Evolutionary conservation across 2,113 vertebrate genomes (phyloP).

Genomic region (Emydocephalus ijimae): DNA sequence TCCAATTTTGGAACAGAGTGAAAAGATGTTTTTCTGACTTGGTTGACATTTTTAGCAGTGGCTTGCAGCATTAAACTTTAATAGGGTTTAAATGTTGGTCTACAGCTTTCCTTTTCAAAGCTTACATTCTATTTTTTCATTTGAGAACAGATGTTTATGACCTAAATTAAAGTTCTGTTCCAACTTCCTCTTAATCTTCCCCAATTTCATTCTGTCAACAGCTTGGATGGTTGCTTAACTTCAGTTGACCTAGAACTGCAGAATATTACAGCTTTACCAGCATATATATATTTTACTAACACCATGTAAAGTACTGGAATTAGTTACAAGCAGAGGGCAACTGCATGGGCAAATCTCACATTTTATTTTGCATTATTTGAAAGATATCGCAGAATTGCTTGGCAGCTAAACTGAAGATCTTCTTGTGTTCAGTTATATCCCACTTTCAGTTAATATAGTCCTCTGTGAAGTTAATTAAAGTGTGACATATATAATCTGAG

Average conservation of each 20-base stretch:
- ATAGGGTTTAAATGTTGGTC: neutral
- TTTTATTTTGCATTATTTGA: conserved; percentile 27
- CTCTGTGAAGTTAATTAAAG: neutral
- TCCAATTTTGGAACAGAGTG: conserved; percentile 21
- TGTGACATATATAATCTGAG: neutral
- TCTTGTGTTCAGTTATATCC: conserved; percentile 27
- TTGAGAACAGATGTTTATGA: conserved; percentile 31
- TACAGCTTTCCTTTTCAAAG: conserved; percentile 7
- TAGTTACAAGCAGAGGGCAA: conserved; percentile 7
- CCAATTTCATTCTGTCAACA: conserved; percentile 25
- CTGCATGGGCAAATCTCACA: neutral
- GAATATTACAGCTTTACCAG: conserved; percentile 11
- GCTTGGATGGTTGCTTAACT: conserved; percentile 13
- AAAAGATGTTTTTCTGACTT: conserved; percentile 25
- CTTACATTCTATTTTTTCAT: conserved; percentile 30
- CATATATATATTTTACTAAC: neutral
- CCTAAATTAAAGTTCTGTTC: conserved; percentile 41
- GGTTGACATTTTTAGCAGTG: conserved; percentile 21
- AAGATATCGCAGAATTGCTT: neutral
- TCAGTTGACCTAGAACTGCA: conserved; percentile 38
- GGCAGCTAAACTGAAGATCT: neutral
- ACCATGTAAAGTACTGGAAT: neutral
- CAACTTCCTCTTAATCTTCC: conserved; percentile 34
- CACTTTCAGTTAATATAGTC: conserved; percentile 12
- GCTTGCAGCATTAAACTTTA: conserved; percentile 29